phyloP scores from a whole-genome alignment of 2,113 vertebrate species.

The Mus musculus region GRCm39 chr10:74997501-74998000 shows the following conservation, averaged over 20 bases:
- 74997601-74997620: too few species aligned
- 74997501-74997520: background rate
- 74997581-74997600: background rate
- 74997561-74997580: background rate
- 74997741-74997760: background rate
- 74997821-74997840: background rate
- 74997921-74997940: background rate
- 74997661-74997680: background rate
- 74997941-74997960: background rate
- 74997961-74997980: background rate
- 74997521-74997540: background rate
- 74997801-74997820: background rate
- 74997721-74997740: background rate
- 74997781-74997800: background rate
- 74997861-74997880: background rate
- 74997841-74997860: background rate
- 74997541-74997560: background rate
- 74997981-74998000: background rate
- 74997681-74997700: too few species aligned
- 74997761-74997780: background rate
- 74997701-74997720: background rate
- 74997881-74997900: background rate
- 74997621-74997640: too few species aligned
- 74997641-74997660: fast-evolving
- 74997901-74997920: background rate